Conservation (phyloP, 2,888 invertebrate genomes). For the Monopis laevigella region DNA sequence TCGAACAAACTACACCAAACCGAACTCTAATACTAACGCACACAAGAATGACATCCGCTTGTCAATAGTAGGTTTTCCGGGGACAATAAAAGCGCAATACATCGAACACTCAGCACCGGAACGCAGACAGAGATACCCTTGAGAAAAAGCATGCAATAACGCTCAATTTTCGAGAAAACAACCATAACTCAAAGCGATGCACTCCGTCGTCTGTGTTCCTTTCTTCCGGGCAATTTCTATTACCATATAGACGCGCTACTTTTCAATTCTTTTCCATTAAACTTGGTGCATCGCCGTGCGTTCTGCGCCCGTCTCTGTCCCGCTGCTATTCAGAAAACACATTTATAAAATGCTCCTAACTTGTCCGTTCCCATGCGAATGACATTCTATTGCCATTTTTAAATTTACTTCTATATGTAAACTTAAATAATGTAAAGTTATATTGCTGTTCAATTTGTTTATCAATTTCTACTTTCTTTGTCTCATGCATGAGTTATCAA, state of each 20-base stretch:
- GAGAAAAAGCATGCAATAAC: constrained; percentile 52
- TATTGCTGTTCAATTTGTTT: no score
- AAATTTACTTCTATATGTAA: no score
- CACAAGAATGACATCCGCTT: constrained; percentile 41
- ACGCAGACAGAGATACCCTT: constrained; percentile 31
- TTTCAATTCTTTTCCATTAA: constrained; percentile 69
- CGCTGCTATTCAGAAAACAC: constrained; percentile 54
- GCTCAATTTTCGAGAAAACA: constrained; percentile 63
- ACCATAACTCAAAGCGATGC: constrained; percentile 60
- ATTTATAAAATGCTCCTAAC: constrained; percentile 65
- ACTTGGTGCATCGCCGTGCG: constrained; percentile 62
- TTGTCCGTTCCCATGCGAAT: constrained; percentile 56
- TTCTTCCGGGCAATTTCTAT: constrained; percentile 67
- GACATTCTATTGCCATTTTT: constrained; percentile 59
- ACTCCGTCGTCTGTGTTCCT: constrained; percentile 60
- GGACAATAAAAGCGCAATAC: constrained; percentile 36
- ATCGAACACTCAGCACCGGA: constrained; percentile 23
- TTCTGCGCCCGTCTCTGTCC: constrained; percentile 43
- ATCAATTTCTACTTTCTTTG: no score
- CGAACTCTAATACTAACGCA: no score
- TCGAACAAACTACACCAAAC: no score
- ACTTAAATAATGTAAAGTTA: no score
- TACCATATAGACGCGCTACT: constrained; percentile 67
- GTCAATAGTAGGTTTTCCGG: constrained; percentile 41
- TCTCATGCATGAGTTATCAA: no score